Base-by-base conservation (phyloP, 2,113 vertebrate genomes). In the Rhinichthys klamathensis region DNA sequence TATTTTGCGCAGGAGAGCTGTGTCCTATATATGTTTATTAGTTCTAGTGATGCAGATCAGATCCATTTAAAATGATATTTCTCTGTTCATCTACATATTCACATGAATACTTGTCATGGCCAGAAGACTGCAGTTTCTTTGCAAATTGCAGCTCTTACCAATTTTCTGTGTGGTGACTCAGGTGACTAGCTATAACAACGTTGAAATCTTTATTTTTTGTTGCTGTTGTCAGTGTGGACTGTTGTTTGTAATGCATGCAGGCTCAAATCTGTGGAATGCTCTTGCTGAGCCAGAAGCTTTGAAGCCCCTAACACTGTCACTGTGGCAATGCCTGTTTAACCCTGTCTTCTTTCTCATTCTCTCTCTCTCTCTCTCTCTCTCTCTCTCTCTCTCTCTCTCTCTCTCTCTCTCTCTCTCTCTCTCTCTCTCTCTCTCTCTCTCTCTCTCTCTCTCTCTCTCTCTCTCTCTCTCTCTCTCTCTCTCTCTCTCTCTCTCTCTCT, bases 281-380 rank as follows among this genome's bases (percentile, higher is more conserved):
- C 27, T 82, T 51, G 25, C 60, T 76, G 61, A 85, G 65, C 25
- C 78, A 35, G 25, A 16, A 82, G 76, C 77, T 79, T 75, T 82
- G 60, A 35, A 75, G 65, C 16, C 49, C 23, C n/a, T 74, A 25
- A 41, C 69, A 80, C 56, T 80, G 56, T 61, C 25, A 54, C 56
- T 78, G 54, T 72, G 41, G 51, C 38, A 30, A 25, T 82, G 63
- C 85, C 21, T 51, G n/a, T 88, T 85, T 87, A 85, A 83, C 85
- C 63, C 46, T 80, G 87, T 72, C n/a, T 87, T 65, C 84, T 84
- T 25, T 76, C 83, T 79, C 23, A 54, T 60, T 76, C 9, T 75
- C 23, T 82, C 11, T 46, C 44, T 46, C 44, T 46, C 44, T 46
- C 44, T 46, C 44, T 46, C 44, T 46, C 11, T 46, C 44, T 46